Percentiles rank a stretch among this genome's conserved stretches.
phyloP scores from a whole-genome alignment of 92 coral and sea anemone genomes.

The Siderastrea radians region DNA sequence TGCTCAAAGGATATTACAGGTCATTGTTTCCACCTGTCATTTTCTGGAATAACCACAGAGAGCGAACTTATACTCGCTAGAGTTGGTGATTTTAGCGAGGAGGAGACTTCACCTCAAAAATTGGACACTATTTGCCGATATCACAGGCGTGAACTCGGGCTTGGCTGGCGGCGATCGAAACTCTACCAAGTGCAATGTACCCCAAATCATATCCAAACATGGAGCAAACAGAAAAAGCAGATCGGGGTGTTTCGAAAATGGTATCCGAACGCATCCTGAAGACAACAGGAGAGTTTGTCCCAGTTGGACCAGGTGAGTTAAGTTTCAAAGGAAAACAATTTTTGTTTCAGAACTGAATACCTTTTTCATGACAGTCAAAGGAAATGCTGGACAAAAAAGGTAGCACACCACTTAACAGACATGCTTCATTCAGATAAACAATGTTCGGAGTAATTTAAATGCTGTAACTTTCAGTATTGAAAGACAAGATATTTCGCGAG shows the following conservation, averaged over 20 bases:
- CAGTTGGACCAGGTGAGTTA: constrained; percentile 69
- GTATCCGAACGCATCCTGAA: constrained; percentile 46
- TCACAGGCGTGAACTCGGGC: constrained; percentile 66
- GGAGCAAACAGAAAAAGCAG: constrained; percentile 57
- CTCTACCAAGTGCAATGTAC: constrained; percentile 57
- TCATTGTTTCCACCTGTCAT: constrained; percentile 58
- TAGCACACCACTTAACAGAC: neutral
- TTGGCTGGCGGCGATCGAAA: constrained; percentile 71
- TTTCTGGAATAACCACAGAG: constrained; percentile 65
- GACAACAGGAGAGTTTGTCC: constrained; percentile 55
- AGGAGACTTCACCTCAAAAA: constrained; percentile 2
- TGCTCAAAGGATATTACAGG: constrained; percentile 50
- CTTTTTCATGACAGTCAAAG: neutral
- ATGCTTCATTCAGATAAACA: no score
- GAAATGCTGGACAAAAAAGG: neutral
- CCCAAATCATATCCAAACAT: constrained; percentile 48
- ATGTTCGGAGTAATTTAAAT: no score
- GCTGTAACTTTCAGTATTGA: no score
- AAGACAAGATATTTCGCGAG: no score
- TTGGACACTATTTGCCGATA: constrained; percentile 54
- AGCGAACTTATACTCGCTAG: constrained; percentile 52
- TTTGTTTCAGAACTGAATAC: neutral
- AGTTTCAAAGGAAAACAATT: neutral
- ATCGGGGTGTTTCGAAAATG: constrained; percentile 57
- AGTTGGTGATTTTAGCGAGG: constrained; percentile 55